These are phyloP conservation scores for Pristionchus exspectatus DNA, from an alignment of 2,888 invertebrate species.

Conservation along the genomic window DNA sequence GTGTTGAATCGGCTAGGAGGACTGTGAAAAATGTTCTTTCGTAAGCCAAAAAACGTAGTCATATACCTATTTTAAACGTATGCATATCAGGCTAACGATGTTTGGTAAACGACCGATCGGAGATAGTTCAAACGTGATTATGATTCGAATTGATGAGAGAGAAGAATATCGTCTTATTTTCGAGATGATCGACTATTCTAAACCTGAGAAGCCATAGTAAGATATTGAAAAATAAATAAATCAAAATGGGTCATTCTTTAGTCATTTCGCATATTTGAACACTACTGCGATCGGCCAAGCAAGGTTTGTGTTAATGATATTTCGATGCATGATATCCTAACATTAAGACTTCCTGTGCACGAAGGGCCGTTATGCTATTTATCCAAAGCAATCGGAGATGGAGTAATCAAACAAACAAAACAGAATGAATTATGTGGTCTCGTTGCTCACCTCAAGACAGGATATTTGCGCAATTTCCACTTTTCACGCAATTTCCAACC, in stretches of 20 bases:
- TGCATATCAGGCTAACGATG: not conserved
- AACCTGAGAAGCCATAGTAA: conserved; percentile 19
- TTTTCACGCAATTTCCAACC: no score
- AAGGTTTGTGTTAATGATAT: not conserved
- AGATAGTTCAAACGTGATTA: not conserved
- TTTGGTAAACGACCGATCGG: not conserved
- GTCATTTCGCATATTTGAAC: conserved; percentile 16
- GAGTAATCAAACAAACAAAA: not conserved
- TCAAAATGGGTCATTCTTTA: not conserved
- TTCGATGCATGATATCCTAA: not conserved
- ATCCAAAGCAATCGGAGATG: not conserved
- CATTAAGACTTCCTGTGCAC: not conserved
- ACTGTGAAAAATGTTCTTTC: not conserved
- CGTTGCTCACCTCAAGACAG: not conserved
- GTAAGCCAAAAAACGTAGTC: not conserved
- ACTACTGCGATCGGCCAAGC: not conserved
- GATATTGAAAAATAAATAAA: not conserved
- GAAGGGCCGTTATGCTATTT: not conserved
- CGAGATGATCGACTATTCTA: not conserved
- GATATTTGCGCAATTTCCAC: not conserved
- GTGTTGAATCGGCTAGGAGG: conserved; percentile 15
- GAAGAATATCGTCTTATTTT: conserved; percentile 1
- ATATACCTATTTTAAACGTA: not conserved
- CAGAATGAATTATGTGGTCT: not conserved
- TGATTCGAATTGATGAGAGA: conserved; percentile 46